These are phyloP conservation scores for Cotesia congregata DNA, from an alignment of 2,888 invertebrate species.

Conservation along the genomic window DNA sequence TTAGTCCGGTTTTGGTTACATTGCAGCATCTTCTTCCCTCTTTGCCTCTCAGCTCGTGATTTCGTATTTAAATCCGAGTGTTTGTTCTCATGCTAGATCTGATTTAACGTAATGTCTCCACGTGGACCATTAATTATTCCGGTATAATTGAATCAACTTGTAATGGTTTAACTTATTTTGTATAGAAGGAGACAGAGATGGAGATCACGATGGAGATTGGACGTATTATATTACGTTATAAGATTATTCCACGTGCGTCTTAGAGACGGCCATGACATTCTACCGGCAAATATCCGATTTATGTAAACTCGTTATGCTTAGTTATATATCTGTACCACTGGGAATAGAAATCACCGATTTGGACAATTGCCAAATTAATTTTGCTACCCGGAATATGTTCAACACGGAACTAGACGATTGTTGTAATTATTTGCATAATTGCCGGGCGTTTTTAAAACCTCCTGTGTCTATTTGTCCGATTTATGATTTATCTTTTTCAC, in stretches of 20 bases:
- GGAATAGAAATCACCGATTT: background rate
- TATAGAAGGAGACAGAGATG: background rate
- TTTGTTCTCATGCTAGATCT: background rate
- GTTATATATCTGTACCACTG: background rate
- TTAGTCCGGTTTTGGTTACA: background rate
- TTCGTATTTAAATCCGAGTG: background rate
- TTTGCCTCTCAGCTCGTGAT: background rate
- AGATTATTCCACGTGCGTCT: constrained; percentile 1
- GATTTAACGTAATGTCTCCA: background rate
- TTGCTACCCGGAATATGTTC: background rate
- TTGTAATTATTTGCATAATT: background rate
- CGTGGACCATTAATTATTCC: background rate
- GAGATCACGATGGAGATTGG: background rate
- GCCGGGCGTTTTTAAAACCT: background rate
- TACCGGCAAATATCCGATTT: background rate
- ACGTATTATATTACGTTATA: background rate
- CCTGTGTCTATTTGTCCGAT: no score
- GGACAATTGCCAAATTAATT: background rate
- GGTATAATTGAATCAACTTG: background rate
- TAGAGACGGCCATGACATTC: background rate
- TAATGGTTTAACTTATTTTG: background rate
- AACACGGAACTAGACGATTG: background rate
- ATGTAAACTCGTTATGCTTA: background rate
- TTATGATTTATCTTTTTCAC: no score
- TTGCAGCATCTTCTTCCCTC: background rate